phyloP scores from a whole-genome alignment of 2,797 vertebrate species.

The Sebastes itinus region DNA sequence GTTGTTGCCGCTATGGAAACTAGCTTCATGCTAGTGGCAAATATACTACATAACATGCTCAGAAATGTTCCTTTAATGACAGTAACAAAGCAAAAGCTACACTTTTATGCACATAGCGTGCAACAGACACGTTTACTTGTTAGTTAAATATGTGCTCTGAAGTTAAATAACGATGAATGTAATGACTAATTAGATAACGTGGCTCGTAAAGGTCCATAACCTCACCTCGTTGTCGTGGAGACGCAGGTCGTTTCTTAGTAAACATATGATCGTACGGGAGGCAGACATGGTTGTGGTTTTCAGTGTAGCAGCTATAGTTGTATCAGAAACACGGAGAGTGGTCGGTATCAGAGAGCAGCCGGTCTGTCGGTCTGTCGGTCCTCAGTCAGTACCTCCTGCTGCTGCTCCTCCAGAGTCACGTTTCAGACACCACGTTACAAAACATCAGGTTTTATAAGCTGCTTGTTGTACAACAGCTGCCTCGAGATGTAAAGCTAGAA shows the following conservation, averaged over 20 bases:
- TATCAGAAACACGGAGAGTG: background rate
- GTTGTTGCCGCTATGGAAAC: too few species aligned
- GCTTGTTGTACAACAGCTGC: background rate
- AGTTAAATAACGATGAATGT: background rate
- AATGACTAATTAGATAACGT: too few species aligned
- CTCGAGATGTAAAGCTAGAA: background rate
- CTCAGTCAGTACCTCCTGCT: background rate
- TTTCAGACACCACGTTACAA: conserved; percentile 57
- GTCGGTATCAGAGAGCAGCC: background rate
- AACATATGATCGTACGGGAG: conserved; percentile 73
- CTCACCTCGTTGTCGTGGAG: conserved; percentile 85
- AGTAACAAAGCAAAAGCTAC: fast-evolving
- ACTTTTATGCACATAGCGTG: fast-evolving
- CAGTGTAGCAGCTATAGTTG: background rate
- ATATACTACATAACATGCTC: background rate
- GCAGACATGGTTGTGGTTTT: conserved; percentile 53
- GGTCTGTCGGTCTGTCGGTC: background rate
- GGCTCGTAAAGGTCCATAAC: background rate
- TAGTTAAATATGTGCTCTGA: background rate
- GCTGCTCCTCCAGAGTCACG: conserved; percentile 17
- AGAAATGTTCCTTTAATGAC: background rate
- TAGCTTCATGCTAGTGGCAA: background rate
- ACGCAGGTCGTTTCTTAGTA: conserved; percentile 82
- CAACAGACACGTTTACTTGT: background rate
- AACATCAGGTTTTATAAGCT: conserved; percentile 61